Conservation (phyloP, 2,797 vertebrate species). For the Telmatherina bonti region DNA sequence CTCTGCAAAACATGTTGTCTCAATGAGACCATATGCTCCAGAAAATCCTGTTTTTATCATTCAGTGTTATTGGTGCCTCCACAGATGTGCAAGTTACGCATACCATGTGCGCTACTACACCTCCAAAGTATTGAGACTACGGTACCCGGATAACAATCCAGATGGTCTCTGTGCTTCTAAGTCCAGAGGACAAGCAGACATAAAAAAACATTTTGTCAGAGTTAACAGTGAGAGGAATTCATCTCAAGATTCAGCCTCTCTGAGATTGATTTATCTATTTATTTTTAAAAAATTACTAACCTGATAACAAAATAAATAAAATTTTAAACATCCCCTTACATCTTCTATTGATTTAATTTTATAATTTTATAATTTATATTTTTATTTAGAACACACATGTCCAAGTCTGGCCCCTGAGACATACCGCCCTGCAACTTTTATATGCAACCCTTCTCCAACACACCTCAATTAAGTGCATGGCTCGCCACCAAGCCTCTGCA, state of each 20-base stretch:
- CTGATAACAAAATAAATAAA: background rate
- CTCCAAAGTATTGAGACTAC: background rate
- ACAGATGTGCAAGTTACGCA: conserved; percentile 7
- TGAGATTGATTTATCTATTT: background rate
- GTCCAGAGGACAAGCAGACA: background rate
- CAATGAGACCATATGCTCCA: background rate
- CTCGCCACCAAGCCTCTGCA: too few relatives aligned
- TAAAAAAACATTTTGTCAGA: too few relatives aligned
- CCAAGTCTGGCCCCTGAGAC: too few relatives aligned
- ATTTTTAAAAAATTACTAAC: too few relatives aligned
- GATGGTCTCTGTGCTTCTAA: background rate
- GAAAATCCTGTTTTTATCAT: background rate
- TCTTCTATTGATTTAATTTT: too few relatives aligned
- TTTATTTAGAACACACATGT: background rate
- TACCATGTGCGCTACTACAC: conserved; percentile 6
- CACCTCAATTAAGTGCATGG: too few relatives aligned
- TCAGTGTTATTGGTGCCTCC: background rate
- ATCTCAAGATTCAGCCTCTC: background rate
- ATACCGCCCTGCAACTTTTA: too few relatives aligned
- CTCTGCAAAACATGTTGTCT: background rate
- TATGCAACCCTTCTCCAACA: too few relatives aligned
- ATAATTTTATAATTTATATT: background rate
- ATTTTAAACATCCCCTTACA: background rate
- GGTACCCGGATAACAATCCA: background rate
- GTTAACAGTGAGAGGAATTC: background rate